These are phyloP conservation scores for Sabellastarte sp. DNA, from an alignment of 2,888 invertebrate genomes.

Conservation along the genomic window DNA sequence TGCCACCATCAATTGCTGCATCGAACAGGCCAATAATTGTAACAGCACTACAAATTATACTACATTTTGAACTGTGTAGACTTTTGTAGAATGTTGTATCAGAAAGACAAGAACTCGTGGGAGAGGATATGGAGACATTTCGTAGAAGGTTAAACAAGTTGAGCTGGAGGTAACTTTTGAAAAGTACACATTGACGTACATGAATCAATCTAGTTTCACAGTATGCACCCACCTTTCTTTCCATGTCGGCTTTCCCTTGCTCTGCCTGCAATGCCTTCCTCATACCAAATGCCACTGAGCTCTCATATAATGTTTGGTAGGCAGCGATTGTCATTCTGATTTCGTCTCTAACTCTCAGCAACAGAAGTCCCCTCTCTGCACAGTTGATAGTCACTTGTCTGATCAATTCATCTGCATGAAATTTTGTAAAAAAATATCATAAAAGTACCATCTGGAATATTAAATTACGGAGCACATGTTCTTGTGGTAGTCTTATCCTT, in stretches of 20 bases:
- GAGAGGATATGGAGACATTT: too few relatives aligned
- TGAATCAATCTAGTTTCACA: too few relatives aligned
- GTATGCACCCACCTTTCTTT: slow-evolving; percentile 57
- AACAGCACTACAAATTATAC: too few relatives aligned
- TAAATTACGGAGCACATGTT: background rate
- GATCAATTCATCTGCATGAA: slow-evolving; percentile 74
- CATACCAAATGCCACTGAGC: slow-evolving; percentile 96
- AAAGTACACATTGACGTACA: too few relatives aligned
- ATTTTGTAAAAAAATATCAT: background rate
- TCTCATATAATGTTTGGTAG: slow-evolving; percentile 93
- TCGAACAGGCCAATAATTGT: too few relatives aligned
- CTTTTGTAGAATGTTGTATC: too few relatives aligned
- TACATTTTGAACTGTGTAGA: too few relatives aligned
- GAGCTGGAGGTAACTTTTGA: too few relatives aligned
- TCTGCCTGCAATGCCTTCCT: slow-evolving; percentile 94
- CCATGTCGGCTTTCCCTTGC: slow-evolving; percentile 73
- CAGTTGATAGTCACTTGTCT: slow-evolving; percentile 95
- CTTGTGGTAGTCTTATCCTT: background rate
- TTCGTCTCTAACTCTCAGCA: slow-evolving; percentile 91
- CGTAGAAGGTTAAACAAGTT: too few relatives aligned
- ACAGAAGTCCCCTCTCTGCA: slow-evolving; percentile 88
- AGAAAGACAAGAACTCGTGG: too few relatives aligned
- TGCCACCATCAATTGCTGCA: too few relatives aligned
- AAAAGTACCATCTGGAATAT: background rate
- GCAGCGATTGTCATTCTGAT: slow-evolving; percentile 95